Evolutionary conservation across 2,113 vertebrate genomes (phyloP), one percentile per base, ranked within the genome.

Genomic region (Sylvia atricapilla): DNA sequence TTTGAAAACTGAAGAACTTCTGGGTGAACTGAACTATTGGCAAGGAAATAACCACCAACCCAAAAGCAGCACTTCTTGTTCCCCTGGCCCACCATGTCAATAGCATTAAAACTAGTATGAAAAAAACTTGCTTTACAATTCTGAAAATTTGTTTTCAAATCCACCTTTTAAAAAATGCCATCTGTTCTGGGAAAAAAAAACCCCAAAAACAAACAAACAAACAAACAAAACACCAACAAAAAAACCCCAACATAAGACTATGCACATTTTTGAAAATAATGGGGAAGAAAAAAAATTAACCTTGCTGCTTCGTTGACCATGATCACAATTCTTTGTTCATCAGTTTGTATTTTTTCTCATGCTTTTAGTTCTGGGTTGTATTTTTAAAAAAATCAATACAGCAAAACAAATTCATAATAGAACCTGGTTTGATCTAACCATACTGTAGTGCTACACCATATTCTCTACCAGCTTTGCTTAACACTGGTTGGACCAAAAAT

Each of bases 221-320:
- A 37, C 37, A 37, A 37, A 37, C 37, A 37, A 37, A 37, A 37
- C n/a, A 37, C 37, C 37, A 37, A 37, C 37, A 77, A 63, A 55
- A 30, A 8, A 8, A 4, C 18, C 18, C 39, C n/a, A n/a, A 3
- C 12, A 6, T 55, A 59, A 68, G 14, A 27, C 33, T 68, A 7
- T 11, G 7, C 9, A 23, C 3, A 2, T 46, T 79, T 70, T 63
- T 22, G 1, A 18, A 58, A 72, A 69, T 66, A 74, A 47, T 35
- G 5, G 13, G 7, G 25, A 62, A 28, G 9, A 6, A 44, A 59
- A 82, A 82, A 63, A 11, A 13, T 18, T 13, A 43, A 58, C 53
- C 13, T 62, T 78, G 12, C 17, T 77, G 1, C 31, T 35, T 70
- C 0, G 0, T 53, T 78, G 44, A 25, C 39, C 7, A 2, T 55